phyloP scores from a whole-genome alignment of 2,113 vertebrate species.

The Ornithorhynchus anatinus region DNA sequence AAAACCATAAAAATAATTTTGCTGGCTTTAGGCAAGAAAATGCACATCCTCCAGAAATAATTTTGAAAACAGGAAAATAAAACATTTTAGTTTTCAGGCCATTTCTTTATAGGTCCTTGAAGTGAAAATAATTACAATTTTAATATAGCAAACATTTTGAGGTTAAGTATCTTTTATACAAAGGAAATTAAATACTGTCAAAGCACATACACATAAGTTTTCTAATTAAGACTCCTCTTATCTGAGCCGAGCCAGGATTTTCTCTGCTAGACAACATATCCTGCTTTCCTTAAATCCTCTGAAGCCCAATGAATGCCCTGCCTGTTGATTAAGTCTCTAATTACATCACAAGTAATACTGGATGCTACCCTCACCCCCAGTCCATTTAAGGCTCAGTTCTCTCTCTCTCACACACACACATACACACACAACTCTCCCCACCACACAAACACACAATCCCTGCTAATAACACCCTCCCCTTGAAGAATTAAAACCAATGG shows the following conservation, averaged over 20 bases:
- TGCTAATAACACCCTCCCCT: no score
- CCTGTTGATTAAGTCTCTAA: no score
- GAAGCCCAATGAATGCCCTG: no score
- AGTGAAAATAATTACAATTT: slow-evolving; percentile 40
- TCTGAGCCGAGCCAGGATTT: slow-evolving; percentile 1
- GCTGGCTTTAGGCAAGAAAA: slow-evolving; percentile 37
- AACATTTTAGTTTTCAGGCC: slow-evolving; percentile 40
- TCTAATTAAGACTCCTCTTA: neutral
- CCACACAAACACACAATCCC: no score
- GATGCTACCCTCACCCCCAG: no score
- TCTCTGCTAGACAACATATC: no score
- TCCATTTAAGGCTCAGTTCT: no score
- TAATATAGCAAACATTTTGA: slow-evolving; percentile 31
- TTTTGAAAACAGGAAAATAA: slow-evolving; percentile 30
- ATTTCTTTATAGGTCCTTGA: slow-evolving; percentile 47
- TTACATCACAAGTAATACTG: no score
- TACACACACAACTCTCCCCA: no score
- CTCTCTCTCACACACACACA: no score
- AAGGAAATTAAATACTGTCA: slow-evolving; percentile 23
- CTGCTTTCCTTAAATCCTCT: neutral
- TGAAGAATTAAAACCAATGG: no score
- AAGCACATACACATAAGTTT: slow-evolving; percentile 7
- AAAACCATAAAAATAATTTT: slow-evolving; percentile 59
- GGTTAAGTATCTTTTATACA: slow-evolving; percentile 26
- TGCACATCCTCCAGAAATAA: slow-evolving; percentile 53